Evolutionary conservation across 35 echinoderm and acorn worm genomes (phyloP).

Genomic region (Acanthaster planci): DNA sequence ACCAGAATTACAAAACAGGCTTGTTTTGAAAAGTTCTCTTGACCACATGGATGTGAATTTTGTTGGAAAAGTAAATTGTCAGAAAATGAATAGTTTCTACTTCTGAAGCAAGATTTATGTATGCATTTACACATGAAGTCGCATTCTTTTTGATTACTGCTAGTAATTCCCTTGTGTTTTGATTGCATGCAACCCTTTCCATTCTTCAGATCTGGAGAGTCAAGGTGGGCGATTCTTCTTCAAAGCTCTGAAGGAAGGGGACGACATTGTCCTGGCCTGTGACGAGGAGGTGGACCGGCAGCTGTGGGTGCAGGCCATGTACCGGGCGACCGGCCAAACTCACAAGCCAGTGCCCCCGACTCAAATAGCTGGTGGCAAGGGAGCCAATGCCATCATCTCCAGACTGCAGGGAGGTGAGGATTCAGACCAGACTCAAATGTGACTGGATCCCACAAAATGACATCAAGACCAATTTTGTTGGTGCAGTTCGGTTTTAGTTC

Average conservation of each 20-base stretch:
- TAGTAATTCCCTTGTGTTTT: neutral
- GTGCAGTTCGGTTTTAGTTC: no score
- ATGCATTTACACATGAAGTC: no score
- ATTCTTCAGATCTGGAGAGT: constrained; percentile 70
- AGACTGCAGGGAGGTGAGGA: constrained; percentile 91
- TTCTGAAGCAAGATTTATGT: no score
- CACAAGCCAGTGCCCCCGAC: constrained; percentile 98
- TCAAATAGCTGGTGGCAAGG: constrained; percentile 85
- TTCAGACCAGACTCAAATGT: no score
- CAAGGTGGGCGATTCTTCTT: constrained; percentile 95
- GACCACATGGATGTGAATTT: no score
- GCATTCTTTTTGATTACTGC: no score
- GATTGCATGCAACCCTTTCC: neutral
- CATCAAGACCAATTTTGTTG: no score
- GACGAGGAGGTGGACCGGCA: constrained; percentile 99
- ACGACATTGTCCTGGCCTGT: constrained; percentile 89
- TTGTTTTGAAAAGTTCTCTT: no score
- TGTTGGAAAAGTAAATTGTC: no score
- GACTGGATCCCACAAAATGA: no score
- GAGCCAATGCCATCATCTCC: constrained; percentile 96
- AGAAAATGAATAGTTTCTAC: no score
- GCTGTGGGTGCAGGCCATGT: constrained; percentile 97
- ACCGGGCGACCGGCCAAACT: constrained; percentile 92
- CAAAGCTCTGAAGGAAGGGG: constrained; percentile 97
- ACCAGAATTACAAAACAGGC: no score